Percentiles rank a stretch among this genome's conserved stretches.
Evolutionary conservation across 2,888 invertebrate species (phyloP).

Genomic region (Frankliniella fusca): DNA sequence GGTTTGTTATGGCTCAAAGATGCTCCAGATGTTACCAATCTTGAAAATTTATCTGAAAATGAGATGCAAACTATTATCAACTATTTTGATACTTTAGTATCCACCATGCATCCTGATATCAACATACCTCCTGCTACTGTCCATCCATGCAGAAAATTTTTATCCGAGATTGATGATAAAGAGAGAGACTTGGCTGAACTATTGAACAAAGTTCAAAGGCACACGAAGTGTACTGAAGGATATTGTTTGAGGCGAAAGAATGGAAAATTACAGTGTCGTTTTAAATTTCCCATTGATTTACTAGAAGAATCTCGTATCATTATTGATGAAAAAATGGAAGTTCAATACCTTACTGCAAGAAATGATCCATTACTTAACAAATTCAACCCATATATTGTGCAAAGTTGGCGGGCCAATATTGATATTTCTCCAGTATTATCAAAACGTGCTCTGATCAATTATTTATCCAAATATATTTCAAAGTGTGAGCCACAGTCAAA

Average conservation of each 20-base stretch:
- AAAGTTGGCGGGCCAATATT: slow-evolving; percentile 35
- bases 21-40: slow-evolving; percentile 32
- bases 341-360: slow-evolving; percentile 28
- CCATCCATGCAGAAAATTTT: slow-evolving; percentile 33
- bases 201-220: slow-evolving; percentile 31
- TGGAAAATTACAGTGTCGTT: slow-evolving; percentile 30
- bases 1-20: slow-evolving; percentile 36
- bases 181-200: slow-evolving; percentile 20
- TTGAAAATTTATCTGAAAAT: too few species aligned
- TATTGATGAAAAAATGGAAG: neutral
- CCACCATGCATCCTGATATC: slow-evolving; percentile 34
- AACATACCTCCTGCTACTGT: slow-evolving; percentile 29
- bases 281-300: slow-evolving; percentile 32
- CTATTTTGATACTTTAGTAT: slow-evolving; percentile 33
- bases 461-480: slow-evolving; percentile 35
- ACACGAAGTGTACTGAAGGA: slow-evolving; percentile 31
- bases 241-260: slow-evolving; percentile 29
- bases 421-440: slow-evolving; percentile 32
- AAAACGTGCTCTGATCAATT: slow-evolving; percentile 30
- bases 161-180: slow-evolving; percentile 5
- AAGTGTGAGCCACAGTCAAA: slow-evolving; percentile 29
- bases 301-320: neutral
- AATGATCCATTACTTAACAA: slow-evolving; percentile 33
- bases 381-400: slow-evolving; percentile 32
- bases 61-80: too few species aligned